Evolutionary conservation across 1,140 invertebrate genomes (phyloP).

Genomic region (Scaptomyza graminum): DNA sequence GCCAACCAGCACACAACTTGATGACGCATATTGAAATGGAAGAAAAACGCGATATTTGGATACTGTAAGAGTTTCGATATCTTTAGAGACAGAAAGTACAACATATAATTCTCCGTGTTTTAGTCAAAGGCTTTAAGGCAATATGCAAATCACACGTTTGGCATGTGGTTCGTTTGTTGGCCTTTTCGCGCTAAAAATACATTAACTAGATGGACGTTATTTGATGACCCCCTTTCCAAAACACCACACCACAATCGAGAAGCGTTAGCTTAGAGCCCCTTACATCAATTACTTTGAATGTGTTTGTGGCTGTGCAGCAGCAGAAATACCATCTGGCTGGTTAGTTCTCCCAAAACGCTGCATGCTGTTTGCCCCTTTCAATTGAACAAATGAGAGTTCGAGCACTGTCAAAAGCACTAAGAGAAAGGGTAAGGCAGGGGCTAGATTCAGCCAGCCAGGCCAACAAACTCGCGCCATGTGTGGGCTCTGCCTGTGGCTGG

Average conservation of each 20-base stretch:
- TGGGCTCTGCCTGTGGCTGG: slow-evolving; percentile 37
- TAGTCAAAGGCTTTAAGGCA: slow-evolving; percentile 9
- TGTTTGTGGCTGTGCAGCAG: slow-evolving; percentile 56
- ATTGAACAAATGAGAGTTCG: slow-evolving; percentile 69
- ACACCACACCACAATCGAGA: slow-evolving; percentile 8
- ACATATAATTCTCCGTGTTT: slow-evolving; percentile 3
- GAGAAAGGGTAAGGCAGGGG: neutral
- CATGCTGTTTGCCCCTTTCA: slow-evolving; percentile 47
- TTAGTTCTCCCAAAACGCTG: neutral
- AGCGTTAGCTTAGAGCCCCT: slow-evolving; percentile 29
- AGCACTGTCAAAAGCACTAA: slow-evolving; percentile 21
- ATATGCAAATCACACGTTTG: slow-evolving; percentile 37
- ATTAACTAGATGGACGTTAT: slow-evolving; percentile 46
- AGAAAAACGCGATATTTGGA: slow-evolving; percentile 21
- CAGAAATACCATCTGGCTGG: slow-evolving; percentile 1
- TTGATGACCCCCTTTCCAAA: slow-evolving; percentile 30
- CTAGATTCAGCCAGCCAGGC: slow-evolving; percentile 11
- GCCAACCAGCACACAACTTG: neutral
- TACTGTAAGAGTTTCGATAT: slow-evolving; percentile 7
- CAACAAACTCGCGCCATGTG: slow-evolving; percentile 59
- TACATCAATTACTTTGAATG: slow-evolving; percentile 78
- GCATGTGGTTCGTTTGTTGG: slow-evolving; percentile 24
- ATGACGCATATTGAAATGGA: neutral
- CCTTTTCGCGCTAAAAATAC: slow-evolving; percentile 33
- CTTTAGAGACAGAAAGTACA: slow-evolving; percentile 9